Base-by-base conservation (phyloP, 2,888 invertebrate genomes). In the Bugula neritina region DNA sequence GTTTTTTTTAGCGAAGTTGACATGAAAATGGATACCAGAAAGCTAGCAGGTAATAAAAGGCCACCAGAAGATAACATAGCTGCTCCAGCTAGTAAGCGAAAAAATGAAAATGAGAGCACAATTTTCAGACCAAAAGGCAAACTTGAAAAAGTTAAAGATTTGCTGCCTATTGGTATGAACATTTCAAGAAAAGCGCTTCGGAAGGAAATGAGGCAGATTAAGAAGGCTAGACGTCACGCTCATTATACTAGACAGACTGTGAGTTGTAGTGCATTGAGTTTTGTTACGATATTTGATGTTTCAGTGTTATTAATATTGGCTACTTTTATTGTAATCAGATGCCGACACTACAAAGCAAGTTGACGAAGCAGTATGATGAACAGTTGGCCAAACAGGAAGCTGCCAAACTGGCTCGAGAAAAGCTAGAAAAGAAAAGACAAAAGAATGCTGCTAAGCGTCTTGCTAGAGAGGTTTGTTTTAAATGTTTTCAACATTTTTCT, bases 201-300 rank as follows among this genome's bases (percentile, higher is more conserved):
- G 1, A 76, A 75, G 72, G 74, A 76, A 63, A 73, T 73, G 29
- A 71, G 74, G 55, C 71, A 75, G 58, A 72, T 75, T 34, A 76
- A 76, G 35, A 76, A 76, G 69, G 69, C 72, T 71, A 58, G 75
- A 54, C 72, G 71, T 27, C 27, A 73, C 71, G 74, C 75, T 27
- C 23, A 71, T 27, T 23, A 54, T 23, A 29, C 35, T 3, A 58
- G 29, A 58, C 13, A 2, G 10, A 5, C 43, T 43, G 43, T 43
- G 43, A 43, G 43, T 43, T 43, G 10, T 10, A 43, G 5, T 17
- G 17, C n/a, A n/a, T n/a, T n/a, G n/a, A 43, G 43, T 43, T 43
- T 5, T 43, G 43, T 43, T 43, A 43, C 17, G 17, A 17, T 43
- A 43, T 43, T 43, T n/a, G 27, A 27, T 10, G 17, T 69, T n/a